These are phyloP conservation scores for Linepithema humile DNA, from an alignment of 1,140 invertebrate species.

Conservation along the genomic window DNA sequence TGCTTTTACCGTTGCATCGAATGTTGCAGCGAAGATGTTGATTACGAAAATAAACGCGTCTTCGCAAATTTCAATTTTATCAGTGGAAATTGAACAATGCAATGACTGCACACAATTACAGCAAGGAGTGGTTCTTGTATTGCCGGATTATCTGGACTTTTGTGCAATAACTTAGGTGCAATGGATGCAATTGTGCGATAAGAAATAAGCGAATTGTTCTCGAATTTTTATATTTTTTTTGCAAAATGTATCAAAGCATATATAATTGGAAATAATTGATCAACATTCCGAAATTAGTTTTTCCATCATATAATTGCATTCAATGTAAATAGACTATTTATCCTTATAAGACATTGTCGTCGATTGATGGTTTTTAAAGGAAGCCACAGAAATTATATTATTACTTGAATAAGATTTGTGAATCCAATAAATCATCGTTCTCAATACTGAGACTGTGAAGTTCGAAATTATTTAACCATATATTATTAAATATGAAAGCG, in stretches of 20 bases:
- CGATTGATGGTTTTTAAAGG: constrained; percentile 19
- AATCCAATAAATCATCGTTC: constrained; percentile 28
- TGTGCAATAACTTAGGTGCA: neutral
- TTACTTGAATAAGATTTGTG: constrained; percentile 2
- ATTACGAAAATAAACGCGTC: constrained; percentile 30
- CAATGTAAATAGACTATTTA: neutral
- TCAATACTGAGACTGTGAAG: neutral
- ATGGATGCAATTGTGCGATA: neutral
- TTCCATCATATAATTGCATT: neutral
- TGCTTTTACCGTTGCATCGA: constrained; percentile 26
- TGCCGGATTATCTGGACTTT: neutral
- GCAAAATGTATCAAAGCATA: neutral
- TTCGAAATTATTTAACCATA: neutral
- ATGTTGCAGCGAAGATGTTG: neutral
- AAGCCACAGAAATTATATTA: neutral
- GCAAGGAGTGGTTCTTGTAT: neutral
- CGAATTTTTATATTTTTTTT: neutral
- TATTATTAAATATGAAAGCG: neutral
- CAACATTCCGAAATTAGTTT: neutral
- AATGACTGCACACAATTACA: constrained; percentile 8
- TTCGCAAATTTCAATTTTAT: neutral
- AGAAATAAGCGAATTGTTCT: neutral
- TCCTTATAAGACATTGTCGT: constrained; percentile 7
- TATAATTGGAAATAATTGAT: neutral
- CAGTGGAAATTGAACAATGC: neutral